These are phyloP conservation scores for Sparidentex hasta DNA, from an alignment of 2,797 vertebrate genomes.

Conservation along the genomic window DNA sequence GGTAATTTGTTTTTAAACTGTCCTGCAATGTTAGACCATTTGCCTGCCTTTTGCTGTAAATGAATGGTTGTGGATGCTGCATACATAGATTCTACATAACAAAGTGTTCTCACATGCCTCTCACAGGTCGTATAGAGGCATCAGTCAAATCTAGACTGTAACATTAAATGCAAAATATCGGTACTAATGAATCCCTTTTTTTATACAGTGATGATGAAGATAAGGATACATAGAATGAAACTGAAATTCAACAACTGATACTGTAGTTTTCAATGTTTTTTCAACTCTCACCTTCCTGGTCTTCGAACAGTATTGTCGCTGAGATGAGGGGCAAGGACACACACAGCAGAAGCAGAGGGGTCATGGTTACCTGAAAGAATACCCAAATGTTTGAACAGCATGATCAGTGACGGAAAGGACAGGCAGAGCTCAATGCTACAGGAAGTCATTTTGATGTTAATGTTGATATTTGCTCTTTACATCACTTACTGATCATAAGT, in stretches of 20 bases:
- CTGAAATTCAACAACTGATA: not conserved
- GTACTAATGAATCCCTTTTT: not conserved
- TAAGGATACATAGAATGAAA: not conserved
- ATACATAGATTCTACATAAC: too few species aligned
- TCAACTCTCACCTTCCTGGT: conserved; percentile 85
- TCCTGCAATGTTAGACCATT: too few species aligned
- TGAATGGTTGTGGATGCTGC: too few species aligned
- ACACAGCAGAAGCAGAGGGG: conserved; percentile 91
- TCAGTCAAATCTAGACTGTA: not conserved
- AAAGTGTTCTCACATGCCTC: too few species aligned
- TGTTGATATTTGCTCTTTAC: not conserved
- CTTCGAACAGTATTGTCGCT: conserved; percentile 78
- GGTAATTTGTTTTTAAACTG: too few species aligned
- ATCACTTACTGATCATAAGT: not conserved
- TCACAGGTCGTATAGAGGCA: too few species aligned
- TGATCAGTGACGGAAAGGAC: not conserved
- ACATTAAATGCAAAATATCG: not conserved
- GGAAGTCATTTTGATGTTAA: not conserved
- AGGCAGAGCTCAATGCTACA: not conserved
- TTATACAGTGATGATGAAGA: not conserved
- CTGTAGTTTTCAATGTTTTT: not conserved
- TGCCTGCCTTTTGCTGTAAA: too few species aligned
- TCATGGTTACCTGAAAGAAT: conserved; percentile 86
- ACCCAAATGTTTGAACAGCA: not conserved
- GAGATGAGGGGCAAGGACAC: conserved; percentile 88